Percentiles rank a stretch among this genome's conserved stretches.
These are phyloP conservation scores for Paramormyrops kingsleyae DNA, from an alignment of 2,113 vertebrate species.

Conservation along the genomic window DNA sequence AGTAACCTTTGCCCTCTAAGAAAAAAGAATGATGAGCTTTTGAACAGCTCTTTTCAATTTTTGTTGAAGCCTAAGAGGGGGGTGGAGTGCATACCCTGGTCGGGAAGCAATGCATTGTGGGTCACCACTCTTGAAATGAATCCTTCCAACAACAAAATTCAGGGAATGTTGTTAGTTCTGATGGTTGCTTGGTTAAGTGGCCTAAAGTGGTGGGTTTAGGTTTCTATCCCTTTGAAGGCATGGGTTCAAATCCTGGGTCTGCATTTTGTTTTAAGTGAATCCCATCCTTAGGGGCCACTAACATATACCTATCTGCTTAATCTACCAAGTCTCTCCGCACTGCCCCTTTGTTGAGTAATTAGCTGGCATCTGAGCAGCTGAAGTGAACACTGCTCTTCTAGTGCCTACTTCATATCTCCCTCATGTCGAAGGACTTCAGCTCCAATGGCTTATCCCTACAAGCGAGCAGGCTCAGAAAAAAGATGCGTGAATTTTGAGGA, in stretches of 20 bases:
- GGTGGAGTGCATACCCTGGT: background rate
- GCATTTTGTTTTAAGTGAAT: background rate
- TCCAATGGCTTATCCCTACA: slow-evolving; percentile 29
- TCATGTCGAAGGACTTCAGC: background rate
- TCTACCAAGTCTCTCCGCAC: background rate
- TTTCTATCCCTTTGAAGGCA: background rate
- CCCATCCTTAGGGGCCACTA: background rate
- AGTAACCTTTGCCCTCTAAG: background rate
- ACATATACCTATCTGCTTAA: background rate
- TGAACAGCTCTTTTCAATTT: background rate
- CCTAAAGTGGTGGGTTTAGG: background rate
- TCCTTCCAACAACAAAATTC: background rate
- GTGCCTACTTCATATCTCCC: background rate
- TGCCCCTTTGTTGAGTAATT: background rate
- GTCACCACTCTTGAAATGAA: background rate
- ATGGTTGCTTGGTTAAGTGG: background rate
- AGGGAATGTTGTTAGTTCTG: background rate
- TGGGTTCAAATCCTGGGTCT: background rate
- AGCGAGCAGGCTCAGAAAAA: slow-evolving; percentile 1
- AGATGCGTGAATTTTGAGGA: background rate
- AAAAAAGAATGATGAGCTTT: background rate
- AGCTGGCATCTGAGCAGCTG: background rate
- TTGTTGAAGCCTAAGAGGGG: background rate
- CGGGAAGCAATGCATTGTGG: background rate
- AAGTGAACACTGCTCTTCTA: background rate